These are phyloP conservation scores for Zhengitettix transpicula DNA, from an alignment of 2,888 invertebrate species.

Conservation along the genomic window DNA sequence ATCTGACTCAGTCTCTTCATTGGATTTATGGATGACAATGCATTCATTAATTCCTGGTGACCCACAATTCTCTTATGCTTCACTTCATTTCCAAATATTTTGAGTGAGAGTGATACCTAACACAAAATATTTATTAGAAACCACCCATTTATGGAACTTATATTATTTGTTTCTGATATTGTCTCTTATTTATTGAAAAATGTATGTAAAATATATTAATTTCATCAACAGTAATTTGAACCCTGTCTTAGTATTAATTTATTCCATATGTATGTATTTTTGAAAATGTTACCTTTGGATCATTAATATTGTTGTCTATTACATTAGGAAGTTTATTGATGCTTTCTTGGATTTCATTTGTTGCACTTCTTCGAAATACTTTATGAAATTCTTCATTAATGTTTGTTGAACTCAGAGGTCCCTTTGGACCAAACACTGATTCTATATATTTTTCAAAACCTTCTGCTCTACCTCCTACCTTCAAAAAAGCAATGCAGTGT, in stretches of 20 bases:
- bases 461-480: constrained; percentile 66
- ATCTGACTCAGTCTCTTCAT: constrained; percentile 51
- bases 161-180: too few relatives aligned
- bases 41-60: constrained; percentile 46
- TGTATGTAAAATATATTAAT: too few relatives aligned
- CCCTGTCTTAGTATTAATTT: too few relatives aligned
- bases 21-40: constrained; percentile 48
- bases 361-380: constrained; percentile 31
- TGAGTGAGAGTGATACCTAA: constrained; percentile 42
- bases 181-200: too few relatives aligned
- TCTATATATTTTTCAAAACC: constrained; percentile 79
- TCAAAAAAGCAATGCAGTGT: not conserved
- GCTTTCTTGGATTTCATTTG: constrained; percentile 34
- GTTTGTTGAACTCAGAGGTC: constrained; percentile 45
- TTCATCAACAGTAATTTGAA: too few relatives aligned
- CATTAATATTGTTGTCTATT: constrained; percentile 33
- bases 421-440: constrained; percentile 64
- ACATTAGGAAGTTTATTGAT: constrained; percentile 30
- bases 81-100: constrained; percentile 82
- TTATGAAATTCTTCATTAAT: constrained; percentile 33
- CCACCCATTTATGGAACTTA: too few relatives aligned
- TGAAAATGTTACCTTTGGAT: constrained; percentile 29
- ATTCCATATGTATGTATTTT: not conserved
- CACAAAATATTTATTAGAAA: not conserved
- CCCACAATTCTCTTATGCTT: constrained; percentile 57